Base-by-base conservation (phyloP, 2,113 vertebrate genomes). In the Chaenogobius annularis region DNA sequence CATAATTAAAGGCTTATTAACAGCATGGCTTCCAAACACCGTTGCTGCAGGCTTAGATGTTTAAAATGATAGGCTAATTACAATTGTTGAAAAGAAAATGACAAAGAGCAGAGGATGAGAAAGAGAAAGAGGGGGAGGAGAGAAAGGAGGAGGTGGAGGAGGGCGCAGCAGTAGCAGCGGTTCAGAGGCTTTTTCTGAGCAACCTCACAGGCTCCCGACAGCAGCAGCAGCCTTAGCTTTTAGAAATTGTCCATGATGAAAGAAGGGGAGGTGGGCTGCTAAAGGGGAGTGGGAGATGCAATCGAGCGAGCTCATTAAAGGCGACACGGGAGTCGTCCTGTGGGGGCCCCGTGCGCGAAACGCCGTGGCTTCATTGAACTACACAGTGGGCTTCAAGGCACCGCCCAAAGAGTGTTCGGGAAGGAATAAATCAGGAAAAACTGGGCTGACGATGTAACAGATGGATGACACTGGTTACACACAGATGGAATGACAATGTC, bases 331-430 rank as follows among this genome's bases (percentile, higher is more conserved):
- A 70, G 66, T 72, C 71, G 76, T 74, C 20, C 40, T 79, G 52
- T 50, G 61, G 19, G 37, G 12, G 82, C 83, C 78, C 79, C 17
- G 64, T 23, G 47, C 67, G 83, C 76, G 72, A 83, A 83, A 66
- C 75, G 79, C 73, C 82, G 78, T 54, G 75, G 48, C 72, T 54
- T 74, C 70, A 83, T 20, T 79, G 77, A 77, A 61, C 73, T 26
- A 72, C 66, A 50, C 69, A 69, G 75, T 69, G 74, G 82, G 54
- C 66, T 70, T 7, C 80, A 80, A 92, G 93, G 92, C 93, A 93
- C 93, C 93, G 93, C 93, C 93, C 93, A 92, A 91, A 76, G 79
- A 86, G 78, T 84, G 74, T 77, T 72, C 72, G 69, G 78, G 70
- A 58, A 68, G 78, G 76, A 83, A 73, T 48, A 31, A 40, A 59